Percentiles rank a stretch among this genome's conserved stretches.
Conservation (phyloP, 2,113 vertebrate genomes). For the Neolamprologus toae region DNA sequence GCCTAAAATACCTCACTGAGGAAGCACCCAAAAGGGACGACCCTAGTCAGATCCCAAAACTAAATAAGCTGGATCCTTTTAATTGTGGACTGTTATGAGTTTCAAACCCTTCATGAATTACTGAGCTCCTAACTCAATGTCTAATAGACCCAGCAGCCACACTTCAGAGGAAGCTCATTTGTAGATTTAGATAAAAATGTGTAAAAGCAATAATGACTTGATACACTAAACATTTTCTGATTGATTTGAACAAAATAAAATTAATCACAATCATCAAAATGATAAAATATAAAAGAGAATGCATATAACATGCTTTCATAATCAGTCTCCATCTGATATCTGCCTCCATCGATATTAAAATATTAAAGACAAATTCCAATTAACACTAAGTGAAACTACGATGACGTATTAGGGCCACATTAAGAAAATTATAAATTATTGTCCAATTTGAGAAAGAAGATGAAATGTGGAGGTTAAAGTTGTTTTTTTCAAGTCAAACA, state of each 20-base stretch:
- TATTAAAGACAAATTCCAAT: background rate
- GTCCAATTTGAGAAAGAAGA: background rate
- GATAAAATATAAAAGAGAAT: background rate
- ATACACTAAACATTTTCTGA: background rate
- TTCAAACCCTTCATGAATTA: background rate
- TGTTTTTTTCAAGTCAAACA: background rate
- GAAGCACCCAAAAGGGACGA: background rate
- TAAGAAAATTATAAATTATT: background rate
- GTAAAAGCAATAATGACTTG: background rate
- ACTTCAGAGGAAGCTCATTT: background rate
- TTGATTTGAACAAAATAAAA: background rate
- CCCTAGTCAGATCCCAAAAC: background rate
- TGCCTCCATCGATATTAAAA: constrained; percentile 15
- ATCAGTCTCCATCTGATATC: constrained; percentile 62
- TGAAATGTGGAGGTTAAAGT: background rate
- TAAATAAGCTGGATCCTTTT: background rate
- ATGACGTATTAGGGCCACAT: background rate
- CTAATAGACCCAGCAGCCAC: background rate
- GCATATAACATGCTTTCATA: constrained; percentile 51
- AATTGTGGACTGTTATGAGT: background rate
- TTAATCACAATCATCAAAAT: background rate
- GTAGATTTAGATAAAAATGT: background rate
- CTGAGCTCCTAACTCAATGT: background rate
- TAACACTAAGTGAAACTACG: background rate
- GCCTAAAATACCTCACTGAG: background rate